Conservation (phyloP, 2,113 vertebrate species). For the Brachirus orientalis region DNA sequence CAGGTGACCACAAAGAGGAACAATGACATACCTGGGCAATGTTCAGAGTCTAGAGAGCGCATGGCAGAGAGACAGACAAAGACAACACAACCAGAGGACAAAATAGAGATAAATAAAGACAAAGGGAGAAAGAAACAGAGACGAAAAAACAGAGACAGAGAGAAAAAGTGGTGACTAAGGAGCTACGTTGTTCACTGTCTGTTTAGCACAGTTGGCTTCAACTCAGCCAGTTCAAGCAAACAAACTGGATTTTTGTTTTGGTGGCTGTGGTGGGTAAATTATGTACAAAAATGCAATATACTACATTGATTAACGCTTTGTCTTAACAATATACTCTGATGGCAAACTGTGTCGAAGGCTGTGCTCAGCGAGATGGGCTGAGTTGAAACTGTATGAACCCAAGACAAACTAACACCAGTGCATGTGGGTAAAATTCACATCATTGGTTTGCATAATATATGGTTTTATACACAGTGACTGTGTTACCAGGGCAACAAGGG, state of each 20-base stretch:
- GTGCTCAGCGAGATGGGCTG: conserved; percentile 31
- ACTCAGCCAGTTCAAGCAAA: conserved; percentile 52
- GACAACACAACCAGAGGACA: conserved; percentile 73
- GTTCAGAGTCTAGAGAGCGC: conserved; percentile 99
- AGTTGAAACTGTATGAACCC: conserved; percentile 67
- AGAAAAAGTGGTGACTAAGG: conserved; percentile 78
- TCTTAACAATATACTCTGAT: conserved; percentile 5
- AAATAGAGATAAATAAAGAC: conserved; percentile 58
- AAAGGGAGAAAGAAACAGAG: conserved; percentile 37
- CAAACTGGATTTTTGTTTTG: conserved; percentile 11
- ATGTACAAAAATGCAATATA: conserved; percentile 1
- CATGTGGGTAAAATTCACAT: conserved; percentile 68
- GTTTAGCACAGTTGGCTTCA: conserved; percentile 68
- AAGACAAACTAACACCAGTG: conserved; percentile 66
- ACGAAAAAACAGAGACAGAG: conserved; percentile 41
- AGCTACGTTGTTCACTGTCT: conserved; percentile 65
- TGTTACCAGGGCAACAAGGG: conserved; percentile 36
- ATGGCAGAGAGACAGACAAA: conserved; percentile 72
- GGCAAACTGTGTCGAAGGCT: conserved; percentile 4
- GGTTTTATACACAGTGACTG: conserved; percentile 22
- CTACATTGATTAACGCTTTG: background rate
- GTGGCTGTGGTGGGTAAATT: conserved; percentile 5
- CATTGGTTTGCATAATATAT: conserved; percentile 45
- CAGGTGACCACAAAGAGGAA: conserved; percentile 71
- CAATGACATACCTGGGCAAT: conserved; percentile 99